These are phyloP conservation scores for Beris chalybata DNA, from an alignment of 2,888 invertebrate species.

Conservation along the genomic window DNA sequence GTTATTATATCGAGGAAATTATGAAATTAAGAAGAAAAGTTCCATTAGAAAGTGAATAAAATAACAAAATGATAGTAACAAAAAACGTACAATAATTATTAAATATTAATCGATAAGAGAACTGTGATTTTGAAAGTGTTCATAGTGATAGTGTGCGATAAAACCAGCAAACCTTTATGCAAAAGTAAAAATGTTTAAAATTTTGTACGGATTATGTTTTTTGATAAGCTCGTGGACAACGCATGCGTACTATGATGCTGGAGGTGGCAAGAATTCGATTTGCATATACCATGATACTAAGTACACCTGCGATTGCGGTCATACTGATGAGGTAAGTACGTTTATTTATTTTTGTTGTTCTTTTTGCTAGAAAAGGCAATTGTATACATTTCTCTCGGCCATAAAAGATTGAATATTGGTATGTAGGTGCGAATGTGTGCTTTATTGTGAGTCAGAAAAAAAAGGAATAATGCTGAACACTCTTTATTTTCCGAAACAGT, in stretches of 20 bases:
- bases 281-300: constrained; percentile 47
- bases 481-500: not conserved
- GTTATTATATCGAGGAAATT: no score
- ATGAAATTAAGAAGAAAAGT: no score
- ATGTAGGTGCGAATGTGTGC: not conserved
- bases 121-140: not conserved
- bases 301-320: constrained; percentile 53
- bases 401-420: not conserved
- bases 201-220: constrained; percentile 14
- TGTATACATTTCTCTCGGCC: not conserved
- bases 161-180: not conserved
- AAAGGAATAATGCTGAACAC: no score
- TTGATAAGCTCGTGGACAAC: constrained; percentile 16
- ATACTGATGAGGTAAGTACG: constrained; percentile 50
- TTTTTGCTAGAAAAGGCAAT: not conserved
- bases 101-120: no score
- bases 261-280: constrained; percentile 3
- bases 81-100: no score
- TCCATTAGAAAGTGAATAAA: no score
- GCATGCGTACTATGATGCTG: constrained; percentile 6
- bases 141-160: not conserved
- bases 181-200: constrained; percentile 14
- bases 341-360: constrained; percentile 2
- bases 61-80: no score
- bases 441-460: not conserved